Conservation (phyloP, 2,113 vertebrate species). For the Myanophis thanlyinensis region DNA sequence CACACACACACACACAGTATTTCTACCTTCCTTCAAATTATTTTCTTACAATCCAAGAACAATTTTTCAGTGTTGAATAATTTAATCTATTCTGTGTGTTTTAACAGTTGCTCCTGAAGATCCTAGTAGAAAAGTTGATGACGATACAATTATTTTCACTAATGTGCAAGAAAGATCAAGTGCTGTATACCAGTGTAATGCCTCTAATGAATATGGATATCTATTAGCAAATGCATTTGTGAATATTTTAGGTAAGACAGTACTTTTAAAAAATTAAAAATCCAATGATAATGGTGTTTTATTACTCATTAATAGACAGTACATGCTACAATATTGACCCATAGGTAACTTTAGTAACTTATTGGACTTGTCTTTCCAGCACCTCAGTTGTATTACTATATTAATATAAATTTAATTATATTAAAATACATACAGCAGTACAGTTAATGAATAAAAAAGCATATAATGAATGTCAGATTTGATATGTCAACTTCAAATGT, state of each 20-base stretch:
- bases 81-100: not conserved
- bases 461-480: not conserved
- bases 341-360: not conserved
- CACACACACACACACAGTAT: too few species aligned
- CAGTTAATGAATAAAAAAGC: not conserved
- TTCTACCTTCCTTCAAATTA: not conserved
- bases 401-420: not conserved
- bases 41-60: not conserved
- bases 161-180: conserved; percentile 87
- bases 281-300: not conserved
- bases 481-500: not conserved
- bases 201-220: conserved; percentile 92
- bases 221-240: conserved; percentile 93
- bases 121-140: conserved; percentile 86
- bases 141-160: conserved; percentile 90
- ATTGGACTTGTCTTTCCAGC: not conserved
- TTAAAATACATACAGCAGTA: not conserved
- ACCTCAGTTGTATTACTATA: not conserved
- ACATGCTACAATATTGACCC: not conserved
- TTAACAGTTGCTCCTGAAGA: conserved; percentile 85
- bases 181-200: conserved; percentile 95
- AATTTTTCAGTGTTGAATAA: not conserved
- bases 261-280: not conserved
- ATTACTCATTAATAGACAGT: not conserved
- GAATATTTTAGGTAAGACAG: conserved; percentile 89